Percentiles rank a stretch among this genome's conserved stretches.
Conservation (phyloP, 1,140 invertebrate species). For the Cyphomyrmex costatus region DNA sequence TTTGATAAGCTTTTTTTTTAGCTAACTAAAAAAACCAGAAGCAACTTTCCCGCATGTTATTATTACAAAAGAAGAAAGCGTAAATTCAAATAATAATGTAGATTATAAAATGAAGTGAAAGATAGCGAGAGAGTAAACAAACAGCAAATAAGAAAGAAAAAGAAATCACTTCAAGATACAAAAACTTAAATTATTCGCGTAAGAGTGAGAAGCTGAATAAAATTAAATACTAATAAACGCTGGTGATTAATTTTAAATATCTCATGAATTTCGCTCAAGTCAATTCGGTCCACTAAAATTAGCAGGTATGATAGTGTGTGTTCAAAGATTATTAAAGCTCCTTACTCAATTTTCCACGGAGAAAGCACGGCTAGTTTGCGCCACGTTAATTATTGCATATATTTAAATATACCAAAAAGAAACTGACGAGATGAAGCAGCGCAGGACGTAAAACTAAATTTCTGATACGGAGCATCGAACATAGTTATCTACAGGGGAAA, state of each 20-base stretch:
- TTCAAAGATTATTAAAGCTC: neutral
- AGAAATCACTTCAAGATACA: neutral
- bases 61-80: neutral
- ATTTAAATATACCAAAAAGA: neutral
- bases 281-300: neutral
- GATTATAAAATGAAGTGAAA: neutral
- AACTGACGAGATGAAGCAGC: neutral
- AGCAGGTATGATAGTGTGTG: neutral
- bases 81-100: neutral
- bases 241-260: neutral
- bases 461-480: slow-evolving; percentile 14
- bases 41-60: neutral
- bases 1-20: neutral
- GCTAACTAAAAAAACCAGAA: neutral
- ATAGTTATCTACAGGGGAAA: slow-evolving; percentile 61
- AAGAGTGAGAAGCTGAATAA: neutral
- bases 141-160: neutral
- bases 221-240: neutral
- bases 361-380: neutral
- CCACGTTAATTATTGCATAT: neutral
- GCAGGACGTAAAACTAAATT: neutral
- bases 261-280: neutral
- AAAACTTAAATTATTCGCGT: neutral
- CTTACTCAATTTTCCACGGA: neutral
- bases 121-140: neutral